Percentiles rank a stretch among this genome's conserved stretches.
Conservation (phyloP, 2,113 vertebrate genomes). For the Chelonoidis abingdonii region DNA sequence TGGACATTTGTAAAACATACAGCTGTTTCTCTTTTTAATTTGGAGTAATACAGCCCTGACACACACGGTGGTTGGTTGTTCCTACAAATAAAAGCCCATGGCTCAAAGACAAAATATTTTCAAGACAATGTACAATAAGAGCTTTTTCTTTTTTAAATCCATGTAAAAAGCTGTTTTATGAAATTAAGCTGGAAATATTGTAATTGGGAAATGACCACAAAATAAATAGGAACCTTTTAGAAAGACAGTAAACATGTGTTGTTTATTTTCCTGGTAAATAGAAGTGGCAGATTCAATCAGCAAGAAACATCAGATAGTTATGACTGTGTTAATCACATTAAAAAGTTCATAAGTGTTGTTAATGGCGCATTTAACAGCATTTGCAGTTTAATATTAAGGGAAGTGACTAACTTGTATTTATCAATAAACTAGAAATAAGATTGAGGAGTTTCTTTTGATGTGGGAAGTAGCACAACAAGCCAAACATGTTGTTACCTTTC, state of each 20-base stretch:
- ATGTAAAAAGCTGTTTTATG: slow-evolving; percentile 83
- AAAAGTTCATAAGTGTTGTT: slow-evolving; percentile 85
- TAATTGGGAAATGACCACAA: slow-evolving; percentile 86
- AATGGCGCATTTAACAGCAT: slow-evolving; percentile 88
- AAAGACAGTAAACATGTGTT: slow-evolving; percentile 91
- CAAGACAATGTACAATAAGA: slow-evolving; percentile 82
- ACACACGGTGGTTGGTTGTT: slow-evolving; percentile 66
- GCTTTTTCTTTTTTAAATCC: slow-evolving; percentile 51
- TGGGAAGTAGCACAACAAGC: slow-evolving; percentile 24
- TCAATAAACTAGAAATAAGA: slow-evolving; percentile 87
- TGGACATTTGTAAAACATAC: slow-evolving; percentile 47
- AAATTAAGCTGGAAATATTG: slow-evolving; percentile 86
- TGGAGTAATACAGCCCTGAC: slow-evolving; percentile 56
- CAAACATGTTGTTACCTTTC: slow-evolving; percentile 74
- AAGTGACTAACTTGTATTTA: slow-evolving; percentile 81
- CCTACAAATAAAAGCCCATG: slow-evolving; percentile 78
- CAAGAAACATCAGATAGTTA: slow-evolving; percentile 96
- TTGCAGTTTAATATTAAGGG: slow-evolving; percentile 78
- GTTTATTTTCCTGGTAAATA: slow-evolving; percentile 98
- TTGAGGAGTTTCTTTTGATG: slow-evolving; percentile 54
- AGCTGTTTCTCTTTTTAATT: slow-evolving; percentile 80
- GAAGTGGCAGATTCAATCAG: slow-evolving; percentile 97
- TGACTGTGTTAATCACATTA: slow-evolving; percentile 95
- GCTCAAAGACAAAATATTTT: slow-evolving; percentile 81
- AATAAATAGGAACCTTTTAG: slow-evolving; percentile 85